Conservation (phyloP, 2,797 vertebrate genomes). For the Gallinago stenura region DNA sequence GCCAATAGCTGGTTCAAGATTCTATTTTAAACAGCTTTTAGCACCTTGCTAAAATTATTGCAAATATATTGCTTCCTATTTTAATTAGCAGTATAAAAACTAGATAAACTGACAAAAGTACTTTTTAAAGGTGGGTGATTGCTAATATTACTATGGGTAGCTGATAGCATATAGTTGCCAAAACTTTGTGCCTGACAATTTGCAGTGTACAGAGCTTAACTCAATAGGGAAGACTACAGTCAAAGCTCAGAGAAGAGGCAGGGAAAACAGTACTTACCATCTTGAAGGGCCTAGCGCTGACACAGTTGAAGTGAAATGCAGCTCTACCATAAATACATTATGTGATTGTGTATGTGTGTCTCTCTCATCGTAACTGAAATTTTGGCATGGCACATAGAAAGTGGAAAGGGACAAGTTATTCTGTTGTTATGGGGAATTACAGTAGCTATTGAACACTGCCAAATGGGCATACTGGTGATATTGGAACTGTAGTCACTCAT, state of each 20-base stretch:
- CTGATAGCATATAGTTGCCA: not conserved
- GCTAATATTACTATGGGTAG: not conserved
- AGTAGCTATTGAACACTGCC: not conserved
- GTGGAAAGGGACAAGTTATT: not conserved
- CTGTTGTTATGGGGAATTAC: not conserved
- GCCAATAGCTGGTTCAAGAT: not conserved
- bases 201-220: not conserved
- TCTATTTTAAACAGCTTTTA: not conserved
- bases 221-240: not conserved
- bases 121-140: not conserved
- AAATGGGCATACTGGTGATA: not conserved
- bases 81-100: not conserved
- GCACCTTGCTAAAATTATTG: not conserved
- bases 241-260: not conserved
- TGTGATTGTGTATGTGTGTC: not conserved
- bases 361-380: not conserved
- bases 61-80: not conserved
- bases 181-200: not conserved
- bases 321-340: not conserved
- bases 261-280: not conserved
- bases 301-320: not conserved
- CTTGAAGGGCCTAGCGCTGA: not conserved
- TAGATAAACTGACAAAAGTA: not conserved
- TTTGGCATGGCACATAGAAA: not conserved
- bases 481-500: not conserved